Base-by-base conservation (phyloP, 2,888 invertebrate genomes). In the Selenia dentaria region DNA sequence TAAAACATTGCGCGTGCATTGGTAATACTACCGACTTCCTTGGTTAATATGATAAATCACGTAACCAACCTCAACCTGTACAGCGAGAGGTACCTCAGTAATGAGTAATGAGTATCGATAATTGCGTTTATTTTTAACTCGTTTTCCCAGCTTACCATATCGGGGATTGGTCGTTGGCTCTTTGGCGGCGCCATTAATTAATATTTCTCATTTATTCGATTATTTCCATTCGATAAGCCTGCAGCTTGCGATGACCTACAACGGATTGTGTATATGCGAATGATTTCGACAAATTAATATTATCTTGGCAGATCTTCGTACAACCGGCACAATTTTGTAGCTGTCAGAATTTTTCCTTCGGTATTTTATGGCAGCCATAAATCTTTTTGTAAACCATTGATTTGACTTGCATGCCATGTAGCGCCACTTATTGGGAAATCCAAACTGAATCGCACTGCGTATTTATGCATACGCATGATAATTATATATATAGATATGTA, bases 81-180 rank as follows among this genome's bases (percentile, higher is more conserved):
- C 11, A 6, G 5, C 26, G n/a, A 6, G 32, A 16, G 22, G 5
- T 24, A 14, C 22, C 0, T 28, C n/a, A n/a, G 11, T 29, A 36
- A 22, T 22, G 22, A 22, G 24, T n/a, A n/a, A n/a, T 3, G 5
- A 34, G 10, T 13, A 16, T 31, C 6, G 8, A 3, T 45, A 39
- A 20, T 45, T 35, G 28, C 26, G 12, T 20, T 40, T 40, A 40
- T 40, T 46, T 40, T 36, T 36, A 54, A 39, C 41, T 45, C 25
- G 42, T 45, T 51, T 45, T 54, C 42, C 36, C 27, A 8, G 5
- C 29, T 26, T 18, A 11, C 54, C 47, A 13, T 54, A 40, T 47
- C 32, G 10, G 32, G 22, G 11, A 29, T 26, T 24, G 1, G 20
- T 14, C 11, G 9, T 13, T 11, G 14, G 14, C 3, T 27, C 31